A percentile compares a stretch with the other conserved stretches of the same genome.
Evolutionary conservation across 2,888 invertebrate genomes (phyloP).

Genomic region (Tribolium freemani): DNA sequence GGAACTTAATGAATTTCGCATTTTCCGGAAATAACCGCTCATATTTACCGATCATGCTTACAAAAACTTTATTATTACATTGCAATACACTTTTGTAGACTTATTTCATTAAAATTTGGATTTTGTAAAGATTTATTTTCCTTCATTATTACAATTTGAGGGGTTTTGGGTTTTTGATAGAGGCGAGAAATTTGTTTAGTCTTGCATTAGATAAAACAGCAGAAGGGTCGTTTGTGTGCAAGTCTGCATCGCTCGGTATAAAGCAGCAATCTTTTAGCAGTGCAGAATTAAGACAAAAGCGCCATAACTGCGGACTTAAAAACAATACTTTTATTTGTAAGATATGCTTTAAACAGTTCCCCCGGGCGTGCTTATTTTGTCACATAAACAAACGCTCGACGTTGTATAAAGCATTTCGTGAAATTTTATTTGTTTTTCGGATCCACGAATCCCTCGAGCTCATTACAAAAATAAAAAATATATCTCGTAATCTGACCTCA

Average conservation of each 20-base stretch:
- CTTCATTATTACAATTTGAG: too few species aligned
- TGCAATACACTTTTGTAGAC: too few species aligned
- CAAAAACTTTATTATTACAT: too few species aligned
- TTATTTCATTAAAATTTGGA: too few species aligned
- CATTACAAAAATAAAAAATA: not conserved
- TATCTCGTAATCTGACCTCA: conserved; percentile 3
- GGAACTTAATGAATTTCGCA: not conserved
- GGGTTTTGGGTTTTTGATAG: too few species aligned
- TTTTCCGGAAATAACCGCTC: not conserved
- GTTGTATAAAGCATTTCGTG: not conserved
- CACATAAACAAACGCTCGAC: conserved; percentile 1
- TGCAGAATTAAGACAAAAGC: conserved; percentile 2
- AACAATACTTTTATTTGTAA: conserved; percentile 8
- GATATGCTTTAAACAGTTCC: conserved; percentile 6
- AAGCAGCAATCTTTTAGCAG: conserved; percentile 3
- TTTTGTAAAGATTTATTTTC: too few species aligned
- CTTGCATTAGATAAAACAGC: too few species aligned
- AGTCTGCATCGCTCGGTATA: not conserved
- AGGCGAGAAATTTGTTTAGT: too few species aligned
- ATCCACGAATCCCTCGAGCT: not conserved
- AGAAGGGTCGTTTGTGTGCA: not conserved
- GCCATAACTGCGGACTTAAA: not conserved
- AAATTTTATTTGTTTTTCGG: not conserved
- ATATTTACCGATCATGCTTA: too few species aligned
- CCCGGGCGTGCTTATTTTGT: conserved; percentile 3